Percentiles rank a stretch among this genome's conserved stretches.
These are phyloP conservation scores for Daptonema setosum DNA, from an alignment of 2,888 invertebrate species.

Conservation along the genomic window DNA sequence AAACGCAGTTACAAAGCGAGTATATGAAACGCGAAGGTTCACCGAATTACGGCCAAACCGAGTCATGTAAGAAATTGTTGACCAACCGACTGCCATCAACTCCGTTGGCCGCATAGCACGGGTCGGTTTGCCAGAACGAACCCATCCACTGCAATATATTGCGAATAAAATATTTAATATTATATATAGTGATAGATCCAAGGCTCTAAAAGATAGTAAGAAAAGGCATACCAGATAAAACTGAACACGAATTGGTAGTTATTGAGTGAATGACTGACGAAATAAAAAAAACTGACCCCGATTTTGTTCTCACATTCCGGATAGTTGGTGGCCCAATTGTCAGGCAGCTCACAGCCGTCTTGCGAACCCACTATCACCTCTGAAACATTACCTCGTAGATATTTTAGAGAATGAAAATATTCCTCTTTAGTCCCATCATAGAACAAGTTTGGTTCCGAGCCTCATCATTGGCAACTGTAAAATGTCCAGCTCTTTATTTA, in stretches of 20 bases:
- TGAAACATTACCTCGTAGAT: slow-evolving; percentile 10
- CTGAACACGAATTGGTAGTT: not conserved
- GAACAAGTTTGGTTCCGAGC: no score
- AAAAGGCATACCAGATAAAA: no score
- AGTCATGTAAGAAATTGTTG: no score
- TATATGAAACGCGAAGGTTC: no score
- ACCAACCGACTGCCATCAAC: slow-evolving; percentile 32
- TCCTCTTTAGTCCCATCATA: no score
- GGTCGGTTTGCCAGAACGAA: slow-evolving; percentile 30
- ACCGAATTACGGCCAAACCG: no score
- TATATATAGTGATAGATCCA: no score
- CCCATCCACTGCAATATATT: slow-evolving; percentile 26
- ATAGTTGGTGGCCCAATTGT: slow-evolving; percentile 19
- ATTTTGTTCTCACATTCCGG: slow-evolving; percentile 26
- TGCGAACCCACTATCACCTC: slow-evolving; percentile 23
- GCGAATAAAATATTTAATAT: no score
- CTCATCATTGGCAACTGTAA: no score
- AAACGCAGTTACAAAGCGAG: no score
- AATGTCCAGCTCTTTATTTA: no score
- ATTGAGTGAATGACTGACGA: not conserved
- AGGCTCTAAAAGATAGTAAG: no score
- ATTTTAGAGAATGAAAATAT: not conserved
- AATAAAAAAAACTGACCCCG: slow-evolving; percentile 13
- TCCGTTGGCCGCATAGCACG: slow-evolving; percentile 30
- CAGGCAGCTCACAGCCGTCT: slow-evolving; percentile 23